Evolutionary conservation across 2,797 vertebrate genomes (phyloP).

Genomic region (Pangasius mekongensis): DNA sequence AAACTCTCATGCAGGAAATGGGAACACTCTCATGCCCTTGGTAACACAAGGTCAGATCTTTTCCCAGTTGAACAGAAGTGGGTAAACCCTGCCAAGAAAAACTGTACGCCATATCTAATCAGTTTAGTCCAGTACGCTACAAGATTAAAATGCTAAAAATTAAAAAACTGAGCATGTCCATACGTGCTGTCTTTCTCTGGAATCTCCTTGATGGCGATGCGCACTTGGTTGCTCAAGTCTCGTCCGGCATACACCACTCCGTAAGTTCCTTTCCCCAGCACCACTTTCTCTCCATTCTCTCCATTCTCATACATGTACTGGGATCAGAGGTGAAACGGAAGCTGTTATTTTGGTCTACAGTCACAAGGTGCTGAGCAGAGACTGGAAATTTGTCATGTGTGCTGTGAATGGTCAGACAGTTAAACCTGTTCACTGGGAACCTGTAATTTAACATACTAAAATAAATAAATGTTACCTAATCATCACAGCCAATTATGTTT

Average conservation of each 20-base stretch:
- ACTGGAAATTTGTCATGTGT: not conserved
- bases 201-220: constrained; percentile 94
- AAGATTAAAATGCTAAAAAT: not conserved
- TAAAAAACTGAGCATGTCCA: constrained; percentile 27
- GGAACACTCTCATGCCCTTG: constrained; percentile 3
- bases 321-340: not conserved
- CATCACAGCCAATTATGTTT: not conserved
- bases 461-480: not conserved
- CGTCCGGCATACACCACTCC: constrained; percentile 90
- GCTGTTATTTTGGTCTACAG: not conserved
- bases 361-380: not conserved
- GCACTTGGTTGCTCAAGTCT: constrained; percentile 85
- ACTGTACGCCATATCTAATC: not conserved
- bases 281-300: constrained; percentile 78
- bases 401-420: not conserved
- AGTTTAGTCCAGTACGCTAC: not conserved
- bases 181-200: constrained; percentile 89
- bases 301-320: constrained; percentile 88
- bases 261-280: constrained; percentile 89
- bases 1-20: constrained; percentile 17
- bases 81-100: not conserved
- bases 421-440: not conserved
- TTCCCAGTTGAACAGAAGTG: constrained; percentile 14
- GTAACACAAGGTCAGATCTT: constrained; percentile 27
- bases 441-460: not conserved